Percentiles rank a stretch among this genome's conserved stretches.
These are phyloP conservation scores for Strigamia maritima DNA, from an alignment of 2,888 invertebrate species.

Conservation along the genomic window DNA sequence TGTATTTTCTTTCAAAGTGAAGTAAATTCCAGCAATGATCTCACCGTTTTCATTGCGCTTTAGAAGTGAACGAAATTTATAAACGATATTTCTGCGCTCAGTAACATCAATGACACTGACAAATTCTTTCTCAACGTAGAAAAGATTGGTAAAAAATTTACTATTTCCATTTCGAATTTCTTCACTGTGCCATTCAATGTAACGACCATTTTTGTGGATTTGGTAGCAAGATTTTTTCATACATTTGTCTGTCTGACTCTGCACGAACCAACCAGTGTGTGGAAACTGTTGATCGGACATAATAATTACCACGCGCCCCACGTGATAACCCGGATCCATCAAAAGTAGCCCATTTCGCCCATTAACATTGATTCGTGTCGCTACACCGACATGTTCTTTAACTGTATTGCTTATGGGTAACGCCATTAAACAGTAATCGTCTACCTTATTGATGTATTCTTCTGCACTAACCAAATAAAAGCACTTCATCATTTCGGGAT, in stretches of 20 bases:
- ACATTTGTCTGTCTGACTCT: conserved; percentile 70
- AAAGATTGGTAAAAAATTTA: conserved; percentile 62
- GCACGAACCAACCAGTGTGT: conserved; percentile 65
- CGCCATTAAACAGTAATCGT: conserved; percentile 42
- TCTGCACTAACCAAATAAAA: conserved; percentile 80
- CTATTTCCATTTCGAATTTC: conserved; percentile 61
- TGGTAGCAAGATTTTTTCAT: conserved; percentile 81
- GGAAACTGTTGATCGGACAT: conserved; percentile 82
- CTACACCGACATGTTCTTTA: conserved; percentile 84
- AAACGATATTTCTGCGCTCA: conserved; percentile 82
- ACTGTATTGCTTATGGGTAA: conserved; percentile 58
- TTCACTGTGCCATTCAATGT: conserved; percentile 80
- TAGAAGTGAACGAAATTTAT: conserved; percentile 68
- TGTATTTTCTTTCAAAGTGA: conserved; percentile 62
- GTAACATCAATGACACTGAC: conserved; percentile 73
- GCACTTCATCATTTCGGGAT: conserved; percentile 65
- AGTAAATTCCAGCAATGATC: conserved; percentile 78
- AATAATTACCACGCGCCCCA: conserved; percentile 77
- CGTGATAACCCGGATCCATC: conserved; percentile 87
- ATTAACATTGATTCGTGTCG: conserved; percentile 68
- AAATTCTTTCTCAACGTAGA: conserved; percentile 66
- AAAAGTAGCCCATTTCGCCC: conserved; percentile 73
- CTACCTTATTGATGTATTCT: conserved; percentile 59
- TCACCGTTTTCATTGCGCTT: conserved; percentile 79
- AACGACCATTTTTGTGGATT: conserved; percentile 65